Evolutionary conservation across 2,888 invertebrate genomes (phyloP), one percentile per base, ranked within the genome.

Genomic region (Encarsia formosa): DNA sequence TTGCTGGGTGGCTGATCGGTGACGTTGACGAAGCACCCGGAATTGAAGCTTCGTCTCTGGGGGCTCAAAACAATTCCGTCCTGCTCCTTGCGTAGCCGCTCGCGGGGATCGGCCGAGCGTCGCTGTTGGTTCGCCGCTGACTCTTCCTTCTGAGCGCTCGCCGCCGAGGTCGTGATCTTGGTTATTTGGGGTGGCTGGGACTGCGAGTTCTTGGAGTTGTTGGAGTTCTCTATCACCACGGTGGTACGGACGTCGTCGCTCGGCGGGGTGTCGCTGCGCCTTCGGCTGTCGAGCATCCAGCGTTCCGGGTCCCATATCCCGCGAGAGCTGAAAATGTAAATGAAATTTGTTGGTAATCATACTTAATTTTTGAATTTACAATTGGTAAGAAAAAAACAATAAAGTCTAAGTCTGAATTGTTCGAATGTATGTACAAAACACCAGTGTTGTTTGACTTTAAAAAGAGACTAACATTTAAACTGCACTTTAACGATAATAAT

Each of bases 51-150:
- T 59, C 90, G 81, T 11, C 91, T 81, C 74, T 91, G 91, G 45
- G 91, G 92, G 61, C 90, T 88, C 64, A 92, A 77, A 61, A 91
- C 86, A 62, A 91, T 88, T 44, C 87, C 87, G 73, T 88, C 88
- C 70, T 86, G 85, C 74, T 89, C 88, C 72, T 89, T 89, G 59
- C 87, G 85, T 44, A 89, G 79, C 42, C 89, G 82, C 70, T 89
- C 89, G 56, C 86, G 80, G 4, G 86, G 86, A 71, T 87, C 87
- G 9, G 77, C 76, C 9, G 82, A 78, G 13, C 85, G 81, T 35
- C 77, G 78, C 78, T 78, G 61, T 77, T 49, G 19, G 23, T 20
- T 26, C 11, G 15, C 24, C 2, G 22, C 39, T 18, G 31, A 29
- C 13, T 19, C 29, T 15, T 49, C 34, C 4, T 43, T 22, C 29